Percentiles rank a stretch among this genome's conserved stretches.
phyloP scores from a whole-genome alignment of 2,888 invertebrate species.

The Octonoba sinensis region DNA sequence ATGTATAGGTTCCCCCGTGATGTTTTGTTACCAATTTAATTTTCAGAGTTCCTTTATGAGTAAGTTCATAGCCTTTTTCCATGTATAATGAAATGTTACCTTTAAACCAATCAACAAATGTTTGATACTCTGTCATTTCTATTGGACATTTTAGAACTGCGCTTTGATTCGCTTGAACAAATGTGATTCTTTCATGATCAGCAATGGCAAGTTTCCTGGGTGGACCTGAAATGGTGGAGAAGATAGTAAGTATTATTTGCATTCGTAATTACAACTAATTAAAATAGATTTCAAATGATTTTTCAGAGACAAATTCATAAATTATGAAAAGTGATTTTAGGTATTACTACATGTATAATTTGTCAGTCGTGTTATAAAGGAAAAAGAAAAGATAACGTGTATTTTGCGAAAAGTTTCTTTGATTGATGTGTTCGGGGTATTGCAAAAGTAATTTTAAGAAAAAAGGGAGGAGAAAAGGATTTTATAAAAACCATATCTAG shows the following conservation, averaged over 20 bases:
- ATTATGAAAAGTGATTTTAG: too few relatives aligned
- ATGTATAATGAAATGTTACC: slow-evolving; percentile 14
- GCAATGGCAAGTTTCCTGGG: slow-evolving; percentile 15
- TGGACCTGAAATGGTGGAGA: slow-evolving; percentile 17
- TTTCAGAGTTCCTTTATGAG: slow-evolving; percentile 26
- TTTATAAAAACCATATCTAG: too few relatives aligned
- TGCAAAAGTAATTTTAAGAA: too few relatives aligned
- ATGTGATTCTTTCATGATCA: slow-evolving; percentile 18
- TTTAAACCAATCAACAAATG: slow-evolving; percentile 33
- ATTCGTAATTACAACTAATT: neutral
- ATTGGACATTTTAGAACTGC: slow-evolving; percentile 34
- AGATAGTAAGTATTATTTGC: neutral
- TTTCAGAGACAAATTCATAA: too few relatives aligned
- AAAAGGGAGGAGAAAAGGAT: too few relatives aligned
- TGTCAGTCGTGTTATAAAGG: too few relatives aligned
- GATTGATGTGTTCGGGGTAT: too few relatives aligned
- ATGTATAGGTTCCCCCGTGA: slow-evolving; percentile 33
- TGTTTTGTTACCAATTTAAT: slow-evolving; percentile 24
- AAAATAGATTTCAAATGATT: neutral
- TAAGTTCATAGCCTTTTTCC: slow-evolving; percentile 26
- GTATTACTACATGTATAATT: too few relatives aligned
- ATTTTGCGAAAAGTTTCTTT: too few relatives aligned
- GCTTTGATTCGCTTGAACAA: slow-evolving; percentile 25
- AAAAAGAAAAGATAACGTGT: too few relatives aligned
- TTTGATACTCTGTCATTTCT: slow-evolving; percentile 3